A percentile compares a stretch with the other conserved stretches of the same genome.
Evolutionary conservation across 2,888 invertebrate species (phyloP).

Genomic region (Mimas tiliae): DNA sequence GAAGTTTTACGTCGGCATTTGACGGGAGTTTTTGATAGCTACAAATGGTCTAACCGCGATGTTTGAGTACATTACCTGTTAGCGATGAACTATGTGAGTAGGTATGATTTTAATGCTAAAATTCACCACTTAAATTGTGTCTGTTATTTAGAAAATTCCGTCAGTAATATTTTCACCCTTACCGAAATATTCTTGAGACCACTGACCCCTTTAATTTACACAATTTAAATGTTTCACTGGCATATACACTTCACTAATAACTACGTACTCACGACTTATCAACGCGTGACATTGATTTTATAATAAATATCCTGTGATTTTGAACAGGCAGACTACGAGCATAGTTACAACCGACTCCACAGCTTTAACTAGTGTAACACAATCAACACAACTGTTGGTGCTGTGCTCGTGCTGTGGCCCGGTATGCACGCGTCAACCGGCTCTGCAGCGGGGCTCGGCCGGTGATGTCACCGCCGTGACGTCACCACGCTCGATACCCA

Average conservation of each 20-base stretch:
- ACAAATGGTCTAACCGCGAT: too few relatives aligned
- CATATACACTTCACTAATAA: neutral
- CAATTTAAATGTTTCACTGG: neutral
- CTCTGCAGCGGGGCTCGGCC: constrained; percentile 41
- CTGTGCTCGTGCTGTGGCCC: constrained; percentile 16
- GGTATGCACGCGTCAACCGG: constrained; percentile 45
- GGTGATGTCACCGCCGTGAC: constrained; percentile 59
- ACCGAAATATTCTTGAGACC: neutral
- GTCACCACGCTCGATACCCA: constrained; percentile 44
- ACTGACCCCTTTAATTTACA: constrained; percentile 5
- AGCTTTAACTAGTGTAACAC: constrained; percentile 3
- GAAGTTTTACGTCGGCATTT: neutral
- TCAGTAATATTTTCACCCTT: too few relatives aligned
- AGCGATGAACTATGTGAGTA: neutral
- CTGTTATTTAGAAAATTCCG: too few relatives aligned
- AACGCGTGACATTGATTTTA: neutral
- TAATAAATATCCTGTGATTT: neutral
- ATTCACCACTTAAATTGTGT: neutral
- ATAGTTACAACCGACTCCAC: constrained; percentile 11
- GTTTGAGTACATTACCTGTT: neutral
- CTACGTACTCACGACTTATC: neutral
- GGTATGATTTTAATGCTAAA: neutral
- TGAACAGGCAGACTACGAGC: neutral
- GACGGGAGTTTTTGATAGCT: neutral
- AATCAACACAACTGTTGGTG: neutral